Conservation (phyloP, 2,797 vertebrate genomes). For the Sebastes paucispinis region DNA sequence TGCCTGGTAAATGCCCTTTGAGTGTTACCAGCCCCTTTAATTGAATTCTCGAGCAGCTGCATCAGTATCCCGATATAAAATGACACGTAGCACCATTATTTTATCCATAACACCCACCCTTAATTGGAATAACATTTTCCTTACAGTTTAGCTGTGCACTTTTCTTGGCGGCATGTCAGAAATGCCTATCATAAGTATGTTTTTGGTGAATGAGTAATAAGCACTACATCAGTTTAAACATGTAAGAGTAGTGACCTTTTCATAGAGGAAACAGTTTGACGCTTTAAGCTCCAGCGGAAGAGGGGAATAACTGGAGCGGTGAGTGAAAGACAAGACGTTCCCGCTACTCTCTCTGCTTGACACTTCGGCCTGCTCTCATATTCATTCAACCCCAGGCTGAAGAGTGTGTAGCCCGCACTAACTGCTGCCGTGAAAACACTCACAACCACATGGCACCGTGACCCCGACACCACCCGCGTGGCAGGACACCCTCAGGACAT, state of each 20-base stretch:
- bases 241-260: slow-evolving; percentile 68
- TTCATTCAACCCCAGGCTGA: slow-evolving; percentile 39
- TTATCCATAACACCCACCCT: neutral
- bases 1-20: neutral
- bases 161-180: slow-evolving; percentile 5
- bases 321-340: slow-evolving; percentile 38
- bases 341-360: slow-evolving; percentile 32
- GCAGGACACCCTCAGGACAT: slow-evolving; percentile 52
- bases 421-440: slow-evolving; percentile 53
- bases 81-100: neutral
- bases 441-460: slow-evolving; percentile 33
- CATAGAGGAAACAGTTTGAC: slow-evolving; percentile 39
- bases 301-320: neutral
- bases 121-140: neutral
- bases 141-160: neutral
- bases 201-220: neutral
- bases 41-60: neutral
- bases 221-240: slow-evolving; percentile 33
- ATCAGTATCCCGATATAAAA: neutral
- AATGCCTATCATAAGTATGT: slow-evolving; percentile 12
- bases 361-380: slow-evolving; percentile 22
- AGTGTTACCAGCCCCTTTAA: neutral
- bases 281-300: slow-evolving; percentile 13
- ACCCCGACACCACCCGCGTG: slow-evolving; percentile 32
- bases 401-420: slow-evolving; percentile 15